These are phyloP conservation scores for Aplochiton taeniatus DNA, from an alignment of 2,797 vertebrate genomes.

Conservation along the genomic window DNA sequence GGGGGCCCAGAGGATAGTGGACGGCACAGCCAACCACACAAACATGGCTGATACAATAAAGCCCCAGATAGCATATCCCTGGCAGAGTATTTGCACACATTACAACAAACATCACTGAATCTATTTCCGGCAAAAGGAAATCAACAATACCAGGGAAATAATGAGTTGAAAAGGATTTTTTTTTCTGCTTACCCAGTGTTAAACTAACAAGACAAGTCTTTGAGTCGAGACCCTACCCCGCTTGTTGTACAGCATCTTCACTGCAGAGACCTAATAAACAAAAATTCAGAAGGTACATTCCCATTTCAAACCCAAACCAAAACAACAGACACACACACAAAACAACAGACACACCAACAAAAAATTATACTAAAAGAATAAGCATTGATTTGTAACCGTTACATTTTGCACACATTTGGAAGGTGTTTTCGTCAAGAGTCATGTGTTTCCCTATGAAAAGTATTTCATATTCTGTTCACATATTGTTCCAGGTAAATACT, in stretches of 20 bases:
- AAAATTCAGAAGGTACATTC: background rate
- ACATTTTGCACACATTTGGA: background rate
- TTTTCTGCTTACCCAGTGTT: conserved; percentile 21
- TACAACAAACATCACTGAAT: conserved; percentile 29
- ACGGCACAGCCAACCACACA: conserved; percentile 4
- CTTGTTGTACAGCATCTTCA: conserved; percentile 20
- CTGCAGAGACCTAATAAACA: background rate
- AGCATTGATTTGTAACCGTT: conserved; percentile 3
- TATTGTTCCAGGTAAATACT: conserved; percentile 3
- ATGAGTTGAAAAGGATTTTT: conserved; percentile 27
- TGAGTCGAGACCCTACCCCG: conserved; percentile 29
- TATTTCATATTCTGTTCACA: conserved; percentile 15
- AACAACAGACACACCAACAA: conserved; percentile 9
- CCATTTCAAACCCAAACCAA: background rate
- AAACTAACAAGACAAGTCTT: conserved; percentile 40
- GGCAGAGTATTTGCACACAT: conserved; percentile 35
- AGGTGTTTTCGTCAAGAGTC: background rate
- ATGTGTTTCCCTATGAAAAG: background rate
- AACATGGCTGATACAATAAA: conserved; percentile 19
- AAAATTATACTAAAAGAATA: conserved; percentile 11
- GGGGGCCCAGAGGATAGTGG: no score
- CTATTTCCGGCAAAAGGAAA: conserved; percentile 27
- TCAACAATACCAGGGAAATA: conserved; percentile 39
- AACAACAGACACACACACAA: background rate
- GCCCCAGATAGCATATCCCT: conserved; percentile 3